A percentile compares a stretch with the other conserved stretches of the same genome.
Conservation (phyloP, 2,113 vertebrate genomes). For the Hydropotes inermis region DNA sequence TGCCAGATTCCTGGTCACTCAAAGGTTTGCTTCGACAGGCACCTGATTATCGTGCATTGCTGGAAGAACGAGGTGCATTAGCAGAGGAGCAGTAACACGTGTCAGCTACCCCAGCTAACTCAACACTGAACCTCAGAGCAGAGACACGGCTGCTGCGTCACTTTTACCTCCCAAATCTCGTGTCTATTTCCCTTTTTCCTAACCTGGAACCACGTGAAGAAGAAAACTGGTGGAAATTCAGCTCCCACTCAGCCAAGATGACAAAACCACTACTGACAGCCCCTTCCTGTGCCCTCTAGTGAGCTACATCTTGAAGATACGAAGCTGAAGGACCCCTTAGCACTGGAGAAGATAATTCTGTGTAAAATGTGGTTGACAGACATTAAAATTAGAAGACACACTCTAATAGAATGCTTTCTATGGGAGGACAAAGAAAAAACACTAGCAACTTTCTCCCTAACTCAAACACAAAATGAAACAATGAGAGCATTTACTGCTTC, state of each 20-base stretch:
- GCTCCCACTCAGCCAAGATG: background rate
- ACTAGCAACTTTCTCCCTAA: background rate
- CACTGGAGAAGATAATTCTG: background rate
- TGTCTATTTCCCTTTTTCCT: background rate
- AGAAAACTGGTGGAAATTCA: background rate
- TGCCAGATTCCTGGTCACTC: background rate
- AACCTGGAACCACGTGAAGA: background rate
- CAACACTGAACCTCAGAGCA: background rate
- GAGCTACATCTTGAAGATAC: background rate
- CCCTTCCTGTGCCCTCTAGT: background rate
- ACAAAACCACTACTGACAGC: background rate
- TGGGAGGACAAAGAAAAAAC: background rate
- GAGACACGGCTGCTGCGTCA: background rate
- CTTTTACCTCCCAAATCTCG: background rate
- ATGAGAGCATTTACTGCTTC: background rate
- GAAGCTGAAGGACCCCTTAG: background rate
- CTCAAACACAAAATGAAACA: background rate
- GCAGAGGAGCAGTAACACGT: background rate
- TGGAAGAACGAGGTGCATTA: background rate
- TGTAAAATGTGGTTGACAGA: background rate
- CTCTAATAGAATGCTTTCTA: background rate
- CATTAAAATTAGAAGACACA: background rate
- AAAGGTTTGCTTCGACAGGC: background rate
- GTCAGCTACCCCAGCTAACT: background rate
- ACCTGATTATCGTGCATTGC: background rate